Percentiles rank a stretch among this genome's conserved stretches.
These are phyloP conservation scores for Solea senegalensis DNA, from an alignment of 2,113 vertebrate genomes.

Conservation along the genomic window DNA sequence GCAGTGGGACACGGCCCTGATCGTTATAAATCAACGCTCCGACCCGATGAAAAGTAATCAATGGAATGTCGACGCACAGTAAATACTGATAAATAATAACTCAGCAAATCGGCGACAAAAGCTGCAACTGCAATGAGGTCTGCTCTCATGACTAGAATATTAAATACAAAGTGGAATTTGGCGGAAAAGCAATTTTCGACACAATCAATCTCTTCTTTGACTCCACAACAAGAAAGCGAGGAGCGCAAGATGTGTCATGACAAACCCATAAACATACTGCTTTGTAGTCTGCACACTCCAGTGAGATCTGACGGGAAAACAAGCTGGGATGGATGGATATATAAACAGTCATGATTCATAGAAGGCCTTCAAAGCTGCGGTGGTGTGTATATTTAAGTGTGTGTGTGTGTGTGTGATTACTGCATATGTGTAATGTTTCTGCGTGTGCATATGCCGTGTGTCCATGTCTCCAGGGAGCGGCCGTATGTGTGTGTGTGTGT, in stretches of 20 bases:
- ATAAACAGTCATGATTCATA: slow-evolving; percentile 69
- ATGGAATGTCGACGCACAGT: slow-evolving; percentile 49
- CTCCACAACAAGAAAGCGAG: slow-evolving; percentile 21
- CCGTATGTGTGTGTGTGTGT: slow-evolving; percentile 12
- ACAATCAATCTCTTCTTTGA: slow-evolving; percentile 61
- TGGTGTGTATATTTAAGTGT: slow-evolving; percentile 20
- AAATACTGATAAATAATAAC: slow-evolving; percentile 29
- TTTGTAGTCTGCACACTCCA: slow-evolving; percentile 58
- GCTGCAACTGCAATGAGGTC: slow-evolving; percentile 5
- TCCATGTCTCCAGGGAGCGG: slow-evolving; percentile 20
- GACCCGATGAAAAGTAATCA: slow-evolving; percentile 46
- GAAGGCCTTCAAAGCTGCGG: slow-evolving; percentile 47
- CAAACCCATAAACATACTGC: slow-evolving; percentile 64
- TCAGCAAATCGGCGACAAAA: slow-evolving; percentile 12
- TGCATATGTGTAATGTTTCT: slow-evolving; percentile 28
- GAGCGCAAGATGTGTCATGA: slow-evolving; percentile 48
- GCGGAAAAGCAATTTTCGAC: not conserved
- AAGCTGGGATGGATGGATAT: slow-evolving; percentile 59
- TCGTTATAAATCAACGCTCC: slow-evolving; percentile 43
- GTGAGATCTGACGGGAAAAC: slow-evolving; percentile 59
- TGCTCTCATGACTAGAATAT: slow-evolving; percentile 43
- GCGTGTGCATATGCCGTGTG: slow-evolving; percentile 24
- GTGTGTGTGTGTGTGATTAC: slow-evolving; percentile 41
- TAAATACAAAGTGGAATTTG: slow-evolving; percentile 4
- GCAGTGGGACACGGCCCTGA: slow-evolving; percentile 29